Percentiles rank a stretch among this genome's conserved stretches.
phyloP scores from a whole-genome alignment of 2,113 vertebrate species.

The Aegotheles bennettii region DNA sequence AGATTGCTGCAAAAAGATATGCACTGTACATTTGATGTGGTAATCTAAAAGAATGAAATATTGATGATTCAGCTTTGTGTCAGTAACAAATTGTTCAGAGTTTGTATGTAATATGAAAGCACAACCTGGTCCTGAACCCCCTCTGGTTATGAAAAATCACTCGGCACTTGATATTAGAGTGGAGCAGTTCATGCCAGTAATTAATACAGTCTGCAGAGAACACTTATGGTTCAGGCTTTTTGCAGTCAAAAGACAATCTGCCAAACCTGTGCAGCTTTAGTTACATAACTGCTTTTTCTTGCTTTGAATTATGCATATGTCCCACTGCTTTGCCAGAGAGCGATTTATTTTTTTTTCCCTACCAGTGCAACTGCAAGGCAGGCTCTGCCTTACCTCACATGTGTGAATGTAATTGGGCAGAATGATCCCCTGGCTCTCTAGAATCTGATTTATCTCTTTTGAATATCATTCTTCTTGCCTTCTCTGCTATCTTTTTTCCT shows the following conservation, averaged over 20 bases:
- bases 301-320: background rate
- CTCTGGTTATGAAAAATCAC: slow-evolving; percentile 10
- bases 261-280: background rate
- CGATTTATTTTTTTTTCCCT: too few relatives aligned
- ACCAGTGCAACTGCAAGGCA: background rate
- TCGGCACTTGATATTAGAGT: background rate
- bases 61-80: background rate
- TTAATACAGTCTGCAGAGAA: background rate
- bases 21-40: background rate
- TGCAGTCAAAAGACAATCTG: background rate
- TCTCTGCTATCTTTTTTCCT: background rate
- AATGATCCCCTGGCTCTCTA: background rate
- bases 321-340: background rate
- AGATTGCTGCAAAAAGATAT: background rate
- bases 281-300: background rate
- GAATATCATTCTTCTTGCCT: background rate
- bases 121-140: background rate
- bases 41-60: slow-evolving; percentile 8
- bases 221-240: background rate
- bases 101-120: background rate
- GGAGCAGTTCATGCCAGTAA: background rate
- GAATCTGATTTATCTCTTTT: background rate
- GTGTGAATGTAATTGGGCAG: background rate
- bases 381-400: background rate
- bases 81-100: background rate